Evolutionary conservation across 2,113 vertebrate species (phyloP).

Genomic region (Origma solitaria): DNA sequence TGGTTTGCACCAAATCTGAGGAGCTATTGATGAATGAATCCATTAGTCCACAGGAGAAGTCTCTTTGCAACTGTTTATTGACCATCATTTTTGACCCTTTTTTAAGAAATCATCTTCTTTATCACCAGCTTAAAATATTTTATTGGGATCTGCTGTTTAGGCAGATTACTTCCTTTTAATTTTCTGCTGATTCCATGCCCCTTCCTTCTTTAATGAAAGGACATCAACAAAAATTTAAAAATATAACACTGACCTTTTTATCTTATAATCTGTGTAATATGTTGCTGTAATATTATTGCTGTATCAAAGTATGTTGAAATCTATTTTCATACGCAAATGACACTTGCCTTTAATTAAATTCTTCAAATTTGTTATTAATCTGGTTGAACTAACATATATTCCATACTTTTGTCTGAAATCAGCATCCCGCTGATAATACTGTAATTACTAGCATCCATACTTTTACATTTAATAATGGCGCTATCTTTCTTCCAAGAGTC

Average conservation of each 20-base stretch:
- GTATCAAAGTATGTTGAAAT: background rate
- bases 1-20: background rate
- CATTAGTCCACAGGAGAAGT: background rate
- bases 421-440: background rate
- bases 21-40: background rate
- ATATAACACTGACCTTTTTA: background rate
- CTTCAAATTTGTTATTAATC: background rate
- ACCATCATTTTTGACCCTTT: background rate
- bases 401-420: background rate
- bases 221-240: background rate
- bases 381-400: background rate
- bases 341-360: background rate
- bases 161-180: background rate
- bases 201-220: background rate
- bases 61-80: background rate
- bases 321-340: background rate
- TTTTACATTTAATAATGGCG: accelerated
- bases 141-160: background rate
- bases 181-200: background rate
- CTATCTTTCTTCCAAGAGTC: background rate
- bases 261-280: background rate
- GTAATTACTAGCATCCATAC: background rate
- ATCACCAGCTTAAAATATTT: background rate
- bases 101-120: background rate
- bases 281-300: background rate